Conservation (phyloP, 2,797 vertebrate species). For the Myotis daubentonii region DNA sequence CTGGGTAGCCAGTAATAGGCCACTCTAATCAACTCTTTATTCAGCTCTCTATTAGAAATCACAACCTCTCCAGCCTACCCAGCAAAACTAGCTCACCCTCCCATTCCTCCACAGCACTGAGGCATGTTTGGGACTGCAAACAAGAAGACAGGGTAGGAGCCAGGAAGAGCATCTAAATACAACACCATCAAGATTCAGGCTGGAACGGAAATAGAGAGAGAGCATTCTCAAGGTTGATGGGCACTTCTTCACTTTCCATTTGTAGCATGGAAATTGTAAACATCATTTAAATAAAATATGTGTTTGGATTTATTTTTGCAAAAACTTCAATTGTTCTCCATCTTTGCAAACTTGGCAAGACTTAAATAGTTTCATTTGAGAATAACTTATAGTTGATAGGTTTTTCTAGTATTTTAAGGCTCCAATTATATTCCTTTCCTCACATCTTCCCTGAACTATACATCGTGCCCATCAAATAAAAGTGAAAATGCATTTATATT, state of each 20-base stretch:
- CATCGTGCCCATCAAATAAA: conserved; percentile 72
- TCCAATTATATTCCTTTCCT: conserved; percentile 79
- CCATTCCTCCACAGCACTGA: not conserved
- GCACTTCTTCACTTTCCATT: conserved; percentile 63
- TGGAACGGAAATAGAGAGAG: conserved; percentile 46
- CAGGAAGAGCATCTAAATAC: not conserved
- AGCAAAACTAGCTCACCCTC: conserved; percentile 27
- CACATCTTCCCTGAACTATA: conserved; percentile 54
- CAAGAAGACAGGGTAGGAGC: not conserved
- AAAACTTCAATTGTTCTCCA: conserved; percentile 83
- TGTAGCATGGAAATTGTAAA: conserved; percentile 81
- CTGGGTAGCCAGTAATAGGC: conserved; percentile 38
- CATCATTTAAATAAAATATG: conserved; percentile 74
- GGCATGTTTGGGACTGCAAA: conserved; percentile 31
- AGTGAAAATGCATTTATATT: conserved; percentile 77
- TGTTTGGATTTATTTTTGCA: conserved; percentile 75
- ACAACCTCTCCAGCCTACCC: not conserved
- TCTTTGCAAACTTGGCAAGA: conserved; percentile 82
- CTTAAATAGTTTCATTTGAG: conserved; percentile 82
- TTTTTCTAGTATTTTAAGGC: conserved; percentile 71
- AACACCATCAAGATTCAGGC: conserved; percentile 19
- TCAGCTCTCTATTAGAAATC: conserved; percentile 53
- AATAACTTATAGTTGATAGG: conserved; percentile 74
- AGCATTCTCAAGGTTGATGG: conserved; percentile 7
- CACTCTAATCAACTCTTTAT: conserved; percentile 63